Conservation (phyloP, 2,797 vertebrate species). For the Squalus acanthias region DNA sequence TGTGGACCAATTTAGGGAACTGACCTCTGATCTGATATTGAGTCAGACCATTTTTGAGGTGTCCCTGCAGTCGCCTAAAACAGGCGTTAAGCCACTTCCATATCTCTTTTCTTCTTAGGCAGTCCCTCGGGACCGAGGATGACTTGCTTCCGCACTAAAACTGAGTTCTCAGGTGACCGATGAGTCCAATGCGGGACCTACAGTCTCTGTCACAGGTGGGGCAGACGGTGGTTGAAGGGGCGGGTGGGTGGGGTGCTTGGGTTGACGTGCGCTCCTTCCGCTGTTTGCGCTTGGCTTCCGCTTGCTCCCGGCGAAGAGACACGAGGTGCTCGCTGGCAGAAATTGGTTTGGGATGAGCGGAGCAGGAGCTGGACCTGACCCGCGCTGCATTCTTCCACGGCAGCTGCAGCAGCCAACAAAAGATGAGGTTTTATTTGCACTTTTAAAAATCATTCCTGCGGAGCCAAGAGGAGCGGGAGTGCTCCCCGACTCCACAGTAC, state of each 20-base stretch:
- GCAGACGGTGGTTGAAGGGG: too few relatives aligned
- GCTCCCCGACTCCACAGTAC: neutral
- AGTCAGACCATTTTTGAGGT: neutral
- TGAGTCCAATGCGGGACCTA: too few relatives aligned
- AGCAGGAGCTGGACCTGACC: neutral
- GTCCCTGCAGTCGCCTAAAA: neutral
- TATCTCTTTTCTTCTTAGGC: too few relatives aligned
- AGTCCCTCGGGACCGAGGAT: too few relatives aligned
- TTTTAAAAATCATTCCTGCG: neutral
- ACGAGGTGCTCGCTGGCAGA: neutral
- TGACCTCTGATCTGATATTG: neutral
- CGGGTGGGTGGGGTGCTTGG: too few relatives aligned
- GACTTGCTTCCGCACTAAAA: too few relatives aligned
- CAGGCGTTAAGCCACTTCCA: neutral
- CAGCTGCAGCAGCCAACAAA: neutral
- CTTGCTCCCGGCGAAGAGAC: too few relatives aligned
- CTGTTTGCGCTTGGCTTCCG: too few relatives aligned
- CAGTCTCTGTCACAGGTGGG: too few relatives aligned
- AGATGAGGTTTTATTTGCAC: neutral
- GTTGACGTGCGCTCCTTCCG: too few relatives aligned
- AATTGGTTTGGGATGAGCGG: too few relatives aligned
- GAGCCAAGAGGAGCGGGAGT: neutral
- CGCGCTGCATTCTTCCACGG: neutral
- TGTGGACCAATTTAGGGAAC: neutral
- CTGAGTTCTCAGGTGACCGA: too few relatives aligned